These are phyloP conservation scores for Danio rerio DNA, from an alignment of 2,113 vertebrate genomes.

Conservation along the genomic window DNA sequence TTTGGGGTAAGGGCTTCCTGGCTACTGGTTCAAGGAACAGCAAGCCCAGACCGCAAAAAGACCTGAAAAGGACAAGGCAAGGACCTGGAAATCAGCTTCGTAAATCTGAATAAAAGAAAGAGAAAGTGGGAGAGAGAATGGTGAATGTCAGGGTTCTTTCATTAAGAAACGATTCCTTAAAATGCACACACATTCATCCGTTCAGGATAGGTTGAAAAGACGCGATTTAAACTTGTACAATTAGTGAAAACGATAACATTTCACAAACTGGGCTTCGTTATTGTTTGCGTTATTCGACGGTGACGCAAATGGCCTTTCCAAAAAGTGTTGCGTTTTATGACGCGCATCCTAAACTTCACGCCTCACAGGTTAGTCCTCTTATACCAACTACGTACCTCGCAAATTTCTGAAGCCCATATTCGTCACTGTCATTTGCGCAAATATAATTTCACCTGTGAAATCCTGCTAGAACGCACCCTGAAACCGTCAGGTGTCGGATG, in stretches of 20 bases:
- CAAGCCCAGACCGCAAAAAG: constrained; percentile 99
- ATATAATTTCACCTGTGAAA: neutral
- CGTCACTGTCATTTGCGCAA: neutral
- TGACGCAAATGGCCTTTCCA: neutral
- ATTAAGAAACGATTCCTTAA: neutral
- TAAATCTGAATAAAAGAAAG: constrained; percentile 30
- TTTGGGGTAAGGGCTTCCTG: constrained; percentile 99
- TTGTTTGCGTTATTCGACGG: neutral
- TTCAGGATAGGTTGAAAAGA: neutral
- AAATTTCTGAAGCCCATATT: neutral
- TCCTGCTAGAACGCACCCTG: neutral
- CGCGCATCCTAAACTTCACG: neutral
- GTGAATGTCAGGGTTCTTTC: neutral
- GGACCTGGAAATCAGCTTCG: constrained; percentile 29
- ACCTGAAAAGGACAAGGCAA: constrained; percentile 80
- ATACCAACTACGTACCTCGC: neutral
- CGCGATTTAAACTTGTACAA: neutral
- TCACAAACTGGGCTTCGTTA: neutral
- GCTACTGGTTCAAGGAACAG: constrained; percentile 88
- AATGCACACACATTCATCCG: neutral
- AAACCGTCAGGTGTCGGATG: neutral
- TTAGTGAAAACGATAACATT: neutral
- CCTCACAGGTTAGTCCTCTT: neutral
- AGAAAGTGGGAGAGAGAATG: neutral
- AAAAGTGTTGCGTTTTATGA: neutral